These are phyloP conservation scores for Euwallacea fornicatus DNA, from an alignment of 1,140 invertebrate genomes.

Conservation along the genomic window DNA sequence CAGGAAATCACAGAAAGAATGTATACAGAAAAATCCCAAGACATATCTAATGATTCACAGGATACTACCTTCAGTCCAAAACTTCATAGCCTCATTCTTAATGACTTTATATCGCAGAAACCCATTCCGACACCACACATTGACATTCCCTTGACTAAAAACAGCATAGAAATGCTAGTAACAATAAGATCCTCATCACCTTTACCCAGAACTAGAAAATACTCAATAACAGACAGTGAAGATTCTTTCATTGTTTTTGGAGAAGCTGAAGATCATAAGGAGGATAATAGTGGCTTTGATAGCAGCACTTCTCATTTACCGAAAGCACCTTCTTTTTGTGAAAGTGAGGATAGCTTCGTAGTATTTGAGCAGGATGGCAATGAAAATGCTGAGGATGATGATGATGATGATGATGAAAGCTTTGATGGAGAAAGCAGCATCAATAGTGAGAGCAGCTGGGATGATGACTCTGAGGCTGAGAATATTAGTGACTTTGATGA, in stretches of 20 bases:
- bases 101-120: not conserved
- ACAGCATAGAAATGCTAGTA: slow-evolving; percentile 6
- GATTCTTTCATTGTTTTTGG: slow-evolving; percentile 27
- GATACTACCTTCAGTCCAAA: not conserved
- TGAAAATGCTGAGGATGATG: too few relatives aligned
- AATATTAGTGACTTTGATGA: slow-evolving; percentile 16
- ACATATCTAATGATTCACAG: not conserved
- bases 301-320: slow-evolving; percentile 16
- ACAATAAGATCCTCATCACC: not conserved
- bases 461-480: not conserved
- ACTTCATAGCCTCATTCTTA: not conserved
- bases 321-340: slow-evolving; percentile 37
- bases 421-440: slow-evolving; percentile 3
- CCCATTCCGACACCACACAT: not conserved
- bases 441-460: not conserved
- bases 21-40: too few relatives aligned
- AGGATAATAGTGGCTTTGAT: not conserved
- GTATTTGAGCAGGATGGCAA: slow-evolving; percentile 41
- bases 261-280: slow-evolving; percentile 4
- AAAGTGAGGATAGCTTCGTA: slow-evolving; percentile 48
- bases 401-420: slow-evolving; percentile 30
- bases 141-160: slow-evolving; percentile 5
- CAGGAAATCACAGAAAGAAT: too few relatives aligned
- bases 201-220: slow-evolving; percentile 1
- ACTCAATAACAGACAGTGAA: slow-evolving; percentile 18